Evolutionary conservation across 1,140 invertebrate genomes (phyloP), one percentile per base, ranked within the genome.

Genomic region (Campoletis sonorensis): DNA sequence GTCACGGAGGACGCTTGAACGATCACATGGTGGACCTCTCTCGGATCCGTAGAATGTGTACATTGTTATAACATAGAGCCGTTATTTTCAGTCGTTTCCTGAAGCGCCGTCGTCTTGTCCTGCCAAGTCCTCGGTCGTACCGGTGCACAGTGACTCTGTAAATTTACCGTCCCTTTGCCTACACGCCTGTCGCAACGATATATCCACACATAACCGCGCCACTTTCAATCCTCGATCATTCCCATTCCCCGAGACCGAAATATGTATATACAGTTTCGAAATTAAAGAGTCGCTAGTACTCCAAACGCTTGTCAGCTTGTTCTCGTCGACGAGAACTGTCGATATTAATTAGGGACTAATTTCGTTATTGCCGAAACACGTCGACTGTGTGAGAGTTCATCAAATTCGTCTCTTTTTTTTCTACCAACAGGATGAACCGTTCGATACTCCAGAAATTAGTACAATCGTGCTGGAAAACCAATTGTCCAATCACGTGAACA

Each of bases 301-400:
- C 54, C 68, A 5, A 71, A 86, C 87, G 84, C 85, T 85, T 87
- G 87, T 87, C 88, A 86, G 84, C 73, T 79, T 68, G 80, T 45
- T 81, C 75, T 85, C 68, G 68, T 33, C 30, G 79, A 85, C 84
- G 79, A 84, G 51, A 54, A 83, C 86, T 87, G 84, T 89, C 87
- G 86, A 88, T 87, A 86, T 83, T 87, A 85, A 89, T 89, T 88
- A 88, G 81, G 84, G 86, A 84, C 86, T 87, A 88, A 88, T 87
- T 88, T 88, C 85, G 86, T 86, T 82, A 83, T 83, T 70, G 82
- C 84, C 79, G 54, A 64, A 49, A n/a, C 58, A 21, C 30, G 8
- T n/a, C 13, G 54, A 77, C 27, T 76, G 30, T 40, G 51, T 27
- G n/a, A 37, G 49, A 15, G 67, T 70, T 27, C 13, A 16, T 37